These are phyloP conservation scores for Sinocyclocheilus anshuiensis DNA, from an alignment of 2,113 vertebrate species.

Conservation along the genomic window DNA sequence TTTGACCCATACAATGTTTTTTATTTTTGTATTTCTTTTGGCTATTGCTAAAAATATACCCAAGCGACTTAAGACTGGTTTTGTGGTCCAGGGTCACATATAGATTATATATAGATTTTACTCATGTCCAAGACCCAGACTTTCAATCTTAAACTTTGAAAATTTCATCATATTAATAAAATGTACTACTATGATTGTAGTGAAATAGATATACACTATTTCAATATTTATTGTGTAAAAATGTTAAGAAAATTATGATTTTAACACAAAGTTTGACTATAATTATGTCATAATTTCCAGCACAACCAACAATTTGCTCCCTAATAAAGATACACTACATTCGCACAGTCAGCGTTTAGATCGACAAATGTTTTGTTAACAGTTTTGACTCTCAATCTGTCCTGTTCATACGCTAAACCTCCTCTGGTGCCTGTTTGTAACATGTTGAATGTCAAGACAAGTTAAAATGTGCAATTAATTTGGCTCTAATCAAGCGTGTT, in stretches of 20 bases:
- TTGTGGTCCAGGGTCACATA: too few species aligned
- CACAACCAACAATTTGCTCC: too few species aligned
- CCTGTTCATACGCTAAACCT: neutral
- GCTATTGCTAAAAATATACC: too few species aligned
- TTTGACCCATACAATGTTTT: too few species aligned
- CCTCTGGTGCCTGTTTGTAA: conserved; percentile 14
- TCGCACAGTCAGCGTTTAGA: too few species aligned
- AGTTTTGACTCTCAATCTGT: too few species aligned
- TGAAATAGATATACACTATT: neutral
- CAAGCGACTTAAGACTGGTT: too few species aligned
- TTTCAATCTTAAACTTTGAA: neutral
- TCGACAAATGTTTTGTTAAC: too few species aligned
- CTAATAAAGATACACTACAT: too few species aligned
- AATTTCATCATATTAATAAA: neutral
- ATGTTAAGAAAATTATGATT: too few species aligned
- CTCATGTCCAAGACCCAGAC: neutral
- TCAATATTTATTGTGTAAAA: neutral
- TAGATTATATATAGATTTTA: neutral
- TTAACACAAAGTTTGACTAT: neutral
- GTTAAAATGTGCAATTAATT: conserved; percentile 41
- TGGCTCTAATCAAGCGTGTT: conserved; percentile 25
- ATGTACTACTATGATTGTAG: neutral
- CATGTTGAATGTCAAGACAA: conserved; percentile 23
- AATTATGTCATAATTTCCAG: neutral
- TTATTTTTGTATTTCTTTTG: too few species aligned